A percentile compares a stretch with the other conserved stretches of the same genome.
Evolutionary conservation across 2,113 vertebrate genomes (phyloP).

Genomic region (Esox niger): DNA sequence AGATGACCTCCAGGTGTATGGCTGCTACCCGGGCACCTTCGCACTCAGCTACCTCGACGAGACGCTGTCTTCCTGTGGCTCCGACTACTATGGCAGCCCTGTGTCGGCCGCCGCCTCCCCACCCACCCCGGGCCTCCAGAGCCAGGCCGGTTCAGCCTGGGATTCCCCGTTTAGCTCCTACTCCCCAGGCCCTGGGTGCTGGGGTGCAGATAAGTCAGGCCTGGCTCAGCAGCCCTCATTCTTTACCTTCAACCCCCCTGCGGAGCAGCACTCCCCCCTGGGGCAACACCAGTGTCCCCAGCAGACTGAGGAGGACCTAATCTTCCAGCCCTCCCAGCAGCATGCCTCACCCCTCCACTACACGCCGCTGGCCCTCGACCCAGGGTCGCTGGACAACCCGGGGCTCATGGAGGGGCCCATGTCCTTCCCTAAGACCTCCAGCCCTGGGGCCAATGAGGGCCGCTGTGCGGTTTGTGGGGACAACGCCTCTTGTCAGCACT

Average conservation of each 20-base stretch:
- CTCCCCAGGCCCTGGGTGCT: slow-evolving; percentile 70
- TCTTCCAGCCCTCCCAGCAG: slow-evolving; percentile 68
- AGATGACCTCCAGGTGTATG: slow-evolving; percentile 90
- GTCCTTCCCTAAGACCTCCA: slow-evolving; percentile 69
- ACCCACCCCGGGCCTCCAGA: slow-evolving; percentile 79
- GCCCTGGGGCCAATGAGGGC: slow-evolving; percentile 73
- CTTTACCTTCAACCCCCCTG: slow-evolving; percentile 76
- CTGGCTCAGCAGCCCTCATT: slow-evolving; percentile 75
- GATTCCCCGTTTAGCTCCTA: slow-evolving; percentile 84
- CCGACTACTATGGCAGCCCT: slow-evolving; percentile 89
- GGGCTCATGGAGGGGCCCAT: slow-evolving; percentile 61
- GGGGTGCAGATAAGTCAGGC: slow-evolving; percentile 69
- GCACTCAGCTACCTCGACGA: slow-evolving; percentile 79
- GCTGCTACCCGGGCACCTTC: slow-evolving; percentile 87
- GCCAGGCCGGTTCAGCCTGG: slow-evolving; percentile 76
- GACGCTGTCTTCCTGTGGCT: slow-evolving; percentile 86
- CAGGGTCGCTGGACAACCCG: slow-evolving; percentile 67
- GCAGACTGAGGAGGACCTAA: slow-evolving; percentile 69
- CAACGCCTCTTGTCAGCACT: slow-evolving; percentile 92
- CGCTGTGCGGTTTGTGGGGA: slow-evolving; percentile 92
- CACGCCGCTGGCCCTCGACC: slow-evolving; percentile 65
- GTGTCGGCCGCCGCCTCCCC: slow-evolving; percentile 79
- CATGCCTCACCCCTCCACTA: slow-evolving; percentile 64
- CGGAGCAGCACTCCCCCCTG: slow-evolving; percentile 66
- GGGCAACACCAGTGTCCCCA: slow-evolving; percentile 54